phyloP scores from a whole-genome alignment of 2,888 invertebrate genomes.

The Mesoligia furuncula region DNA sequence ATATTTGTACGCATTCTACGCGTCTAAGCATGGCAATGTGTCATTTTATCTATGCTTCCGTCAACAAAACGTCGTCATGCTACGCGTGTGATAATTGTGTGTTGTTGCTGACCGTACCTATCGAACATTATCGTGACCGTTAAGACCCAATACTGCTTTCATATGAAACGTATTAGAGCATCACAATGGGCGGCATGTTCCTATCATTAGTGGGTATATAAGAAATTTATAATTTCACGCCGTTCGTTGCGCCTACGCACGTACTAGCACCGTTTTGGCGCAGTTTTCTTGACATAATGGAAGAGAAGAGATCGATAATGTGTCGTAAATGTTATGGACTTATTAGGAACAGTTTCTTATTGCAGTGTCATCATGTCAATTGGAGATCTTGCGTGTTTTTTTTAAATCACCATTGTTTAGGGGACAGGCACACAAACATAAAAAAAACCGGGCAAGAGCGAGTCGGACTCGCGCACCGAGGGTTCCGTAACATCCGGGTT shows the following conservation, averaged over 20 bases:
- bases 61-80: too few species aligned
- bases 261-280: slow-evolving; percentile 49
- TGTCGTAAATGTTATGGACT: slow-evolving; percentile 20
- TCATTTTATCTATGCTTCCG: too few species aligned
- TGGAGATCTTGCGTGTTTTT: background rate
- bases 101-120: slow-evolving; percentile 3
- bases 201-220: slow-evolving; percentile 68
- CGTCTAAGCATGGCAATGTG: too few species aligned
- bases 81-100: background rate
- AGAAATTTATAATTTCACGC: slow-evolving; percentile 75
- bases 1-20: too few species aligned
- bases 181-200: slow-evolving; percentile 57
- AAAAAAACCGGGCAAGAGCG: too few species aligned
- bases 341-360: slow-evolving; percentile 17
- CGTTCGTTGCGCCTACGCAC: slow-evolving; percentile 52
- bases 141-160: slow-evolving; percentile 55
- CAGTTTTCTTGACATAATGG: slow-evolving; percentile 39
- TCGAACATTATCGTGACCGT: slow-evolving; percentile 53
- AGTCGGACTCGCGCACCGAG: too few species aligned
- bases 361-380: background rate
- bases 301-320: slow-evolving; percentile 22
- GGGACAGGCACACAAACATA: background rate
- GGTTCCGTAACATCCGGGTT: too few species aligned
- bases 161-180: slow-evolving; percentile 60
- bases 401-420: background rate